Conservation (phyloP, 2,113 vertebrate species). For the Engystomops pustulosus region DNA sequence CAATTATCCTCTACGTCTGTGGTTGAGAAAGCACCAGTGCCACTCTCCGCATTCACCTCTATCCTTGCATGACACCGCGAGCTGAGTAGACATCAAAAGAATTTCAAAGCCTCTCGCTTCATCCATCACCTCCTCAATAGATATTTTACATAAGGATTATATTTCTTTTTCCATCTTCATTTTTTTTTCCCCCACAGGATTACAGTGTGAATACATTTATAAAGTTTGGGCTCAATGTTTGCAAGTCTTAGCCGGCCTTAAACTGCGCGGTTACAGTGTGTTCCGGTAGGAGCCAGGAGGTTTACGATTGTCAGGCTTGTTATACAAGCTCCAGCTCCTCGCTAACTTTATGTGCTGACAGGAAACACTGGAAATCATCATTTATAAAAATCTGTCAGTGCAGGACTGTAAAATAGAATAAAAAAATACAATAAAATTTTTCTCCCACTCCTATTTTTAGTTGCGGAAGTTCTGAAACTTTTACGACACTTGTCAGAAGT, state of each 20-base stretch:
- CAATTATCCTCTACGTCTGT: slow-evolving; percentile 21
- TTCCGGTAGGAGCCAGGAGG: background rate
- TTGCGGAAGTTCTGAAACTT: slow-evolving; percentile 1
- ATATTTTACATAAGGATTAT: slow-evolving; percentile 44
- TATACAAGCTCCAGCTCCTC: slow-evolving; percentile 38
- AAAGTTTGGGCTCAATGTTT: background rate
- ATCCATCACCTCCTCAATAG: slow-evolving; percentile 2
- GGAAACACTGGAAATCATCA: slow-evolving; percentile 40
- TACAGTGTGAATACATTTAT: slow-evolving; percentile 27
- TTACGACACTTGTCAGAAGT: background rate
- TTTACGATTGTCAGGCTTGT: slow-evolving; percentile 37
- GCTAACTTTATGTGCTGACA: slow-evolving; percentile 43
- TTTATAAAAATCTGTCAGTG: slow-evolving; percentile 36
- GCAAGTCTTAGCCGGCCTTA: background rate
- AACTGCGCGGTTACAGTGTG: slow-evolving; percentile 12
- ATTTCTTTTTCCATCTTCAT: background rate
- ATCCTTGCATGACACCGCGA: slow-evolving; percentile 35
- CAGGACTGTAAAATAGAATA: slow-evolving; percentile 27
- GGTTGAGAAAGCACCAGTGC: slow-evolving; percentile 15
- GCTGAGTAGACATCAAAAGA: slow-evolving; percentile 27
- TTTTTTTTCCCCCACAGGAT: slow-evolving; percentile 7
- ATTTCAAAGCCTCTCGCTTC: slow-evolving; percentile 21
- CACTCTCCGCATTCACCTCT: slow-evolving; percentile 38
- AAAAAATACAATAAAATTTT: background rate
- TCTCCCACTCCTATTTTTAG: background rate